phyloP scores from a whole-genome alignment of 2,888 invertebrate genomes.

The Drosophila picticornis region DNA sequence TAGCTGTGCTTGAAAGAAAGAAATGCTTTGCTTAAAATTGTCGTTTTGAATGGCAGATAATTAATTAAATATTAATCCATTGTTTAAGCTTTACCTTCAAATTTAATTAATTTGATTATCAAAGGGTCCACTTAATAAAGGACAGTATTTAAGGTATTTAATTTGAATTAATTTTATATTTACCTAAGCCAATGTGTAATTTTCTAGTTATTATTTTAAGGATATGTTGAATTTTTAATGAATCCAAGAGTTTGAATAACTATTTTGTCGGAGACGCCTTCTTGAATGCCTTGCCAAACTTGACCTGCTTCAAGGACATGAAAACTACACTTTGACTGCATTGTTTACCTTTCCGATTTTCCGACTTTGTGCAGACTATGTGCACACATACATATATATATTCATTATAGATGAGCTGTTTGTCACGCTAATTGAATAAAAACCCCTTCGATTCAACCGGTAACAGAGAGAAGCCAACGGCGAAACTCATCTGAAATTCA shows the following conservation, averaged over 20 bases:
- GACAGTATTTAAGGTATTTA: too few species aligned
- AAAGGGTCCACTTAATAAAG: neutral
- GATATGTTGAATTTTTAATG: neutral
- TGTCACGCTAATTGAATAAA: slow-evolving; percentile 70
- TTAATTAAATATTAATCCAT: neutral
- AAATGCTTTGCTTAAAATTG: neutral
- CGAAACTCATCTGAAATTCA: slow-evolving; percentile 12
- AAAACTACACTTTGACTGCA: neutral
- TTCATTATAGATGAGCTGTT: slow-evolving; percentile 58
- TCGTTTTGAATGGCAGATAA: neutral
- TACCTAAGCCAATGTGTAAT: too few species aligned
- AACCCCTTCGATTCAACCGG: slow-evolving; percentile 34
- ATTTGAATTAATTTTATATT: too few species aligned
- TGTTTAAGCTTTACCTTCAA: neutral
- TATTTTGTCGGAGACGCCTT: neutral
- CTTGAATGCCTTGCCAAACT: neutral
- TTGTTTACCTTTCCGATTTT: slow-evolving; percentile 11
- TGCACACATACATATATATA: neutral
- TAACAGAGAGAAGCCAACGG: neutral
- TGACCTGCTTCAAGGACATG: neutral
- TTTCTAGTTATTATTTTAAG: neutral
- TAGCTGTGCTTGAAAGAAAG: neutral
- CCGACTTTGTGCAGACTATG: neutral
- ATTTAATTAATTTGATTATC: too few species aligned
- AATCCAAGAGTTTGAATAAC: neutral